Percentiles rank a stretch among this genome's conserved stretches.
Evolutionary conservation across 1,140 invertebrate species (phyloP).

Genomic region (Zeugodacus cucurbitae): DNA sequence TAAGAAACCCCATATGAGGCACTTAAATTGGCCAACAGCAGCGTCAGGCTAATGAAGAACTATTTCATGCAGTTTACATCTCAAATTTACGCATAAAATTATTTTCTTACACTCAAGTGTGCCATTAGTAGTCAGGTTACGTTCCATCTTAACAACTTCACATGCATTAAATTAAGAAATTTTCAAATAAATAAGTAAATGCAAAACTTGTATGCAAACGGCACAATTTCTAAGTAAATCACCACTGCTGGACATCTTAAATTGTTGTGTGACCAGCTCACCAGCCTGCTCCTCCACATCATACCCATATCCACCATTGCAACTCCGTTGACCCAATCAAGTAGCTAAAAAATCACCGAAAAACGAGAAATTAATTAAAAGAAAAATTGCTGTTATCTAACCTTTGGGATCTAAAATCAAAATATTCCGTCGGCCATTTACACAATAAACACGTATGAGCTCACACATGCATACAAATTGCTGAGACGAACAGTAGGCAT

Average conservation of each 20-base stretch:
- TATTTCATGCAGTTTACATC: no score
- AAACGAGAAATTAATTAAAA: slow-evolving; percentile 35
- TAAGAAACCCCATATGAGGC: no score
- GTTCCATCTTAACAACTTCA: slow-evolving; percentile 1
- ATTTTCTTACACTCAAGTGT: neutral
- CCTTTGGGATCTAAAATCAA: slow-evolving; percentile 37
- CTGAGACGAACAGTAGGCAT: neutral
- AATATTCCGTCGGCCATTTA: neutral
- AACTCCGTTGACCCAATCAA: slow-evolving; percentile 9
- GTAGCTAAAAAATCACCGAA: neutral
- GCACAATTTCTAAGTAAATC: neutral
- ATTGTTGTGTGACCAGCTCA: neutral
- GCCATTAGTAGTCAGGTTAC: slow-evolving; percentile 36
- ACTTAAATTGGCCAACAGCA: no score
- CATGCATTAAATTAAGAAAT: neutral
- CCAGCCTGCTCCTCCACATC: neutral
- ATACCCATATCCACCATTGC: neutral
- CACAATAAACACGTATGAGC: neutral
- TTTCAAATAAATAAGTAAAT: neutral
- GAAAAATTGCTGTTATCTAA: slow-evolving; percentile 37
- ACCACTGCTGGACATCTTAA: neutral
- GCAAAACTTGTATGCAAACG: neutral
- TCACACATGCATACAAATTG: neutral
- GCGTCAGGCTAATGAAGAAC: no score
- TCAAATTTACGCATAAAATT: no score